These are phyloP conservation scores for Crotalus helleri DNA, from an alignment of 2,113 vertebrate genomes.

Conservation along the genomic window DNA sequence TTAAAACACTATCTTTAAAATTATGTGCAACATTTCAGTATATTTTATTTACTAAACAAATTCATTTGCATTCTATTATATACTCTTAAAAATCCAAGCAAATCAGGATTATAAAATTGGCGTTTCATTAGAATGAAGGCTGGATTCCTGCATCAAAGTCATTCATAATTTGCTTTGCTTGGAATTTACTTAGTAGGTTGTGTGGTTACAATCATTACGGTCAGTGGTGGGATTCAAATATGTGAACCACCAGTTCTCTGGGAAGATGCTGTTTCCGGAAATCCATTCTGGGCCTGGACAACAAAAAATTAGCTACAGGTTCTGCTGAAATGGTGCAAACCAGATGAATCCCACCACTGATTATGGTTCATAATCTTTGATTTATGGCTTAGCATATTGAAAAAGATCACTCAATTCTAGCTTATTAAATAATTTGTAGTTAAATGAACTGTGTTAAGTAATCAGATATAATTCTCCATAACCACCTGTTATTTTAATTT, in stretches of 20 bases:
- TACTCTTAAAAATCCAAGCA: not conserved
- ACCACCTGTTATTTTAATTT: not conserved
- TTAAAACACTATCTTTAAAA: conserved; percentile 31
- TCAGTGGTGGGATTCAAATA: too few species aligned
- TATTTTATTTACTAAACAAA: not conserved
- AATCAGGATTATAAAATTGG: not conserved
- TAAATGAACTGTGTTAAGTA: not conserved
- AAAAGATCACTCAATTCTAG: not conserved
- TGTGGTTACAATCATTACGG: not conserved
- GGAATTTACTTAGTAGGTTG: not conserved
- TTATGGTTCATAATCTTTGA: not conserved
- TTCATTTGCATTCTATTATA: not conserved
- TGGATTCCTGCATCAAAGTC: not conserved
- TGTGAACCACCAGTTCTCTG: too few species aligned
- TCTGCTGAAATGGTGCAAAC: too few species aligned
- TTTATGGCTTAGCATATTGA: not conserved
- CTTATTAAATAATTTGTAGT: not conserved
- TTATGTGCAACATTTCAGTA: not conserved
- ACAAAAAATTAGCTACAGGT: too few species aligned
- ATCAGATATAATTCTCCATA: not conserved
- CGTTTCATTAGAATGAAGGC: not conserved
- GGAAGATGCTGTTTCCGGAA: too few species aligned
- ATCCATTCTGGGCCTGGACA: too few species aligned
- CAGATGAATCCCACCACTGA: too few species aligned
- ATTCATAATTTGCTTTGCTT: not conserved